Evolutionary conservation across 2,888 invertebrate genomes (phyloP), one percentile per base, ranked within the genome.

Genomic region (Nineta flava): DNA sequence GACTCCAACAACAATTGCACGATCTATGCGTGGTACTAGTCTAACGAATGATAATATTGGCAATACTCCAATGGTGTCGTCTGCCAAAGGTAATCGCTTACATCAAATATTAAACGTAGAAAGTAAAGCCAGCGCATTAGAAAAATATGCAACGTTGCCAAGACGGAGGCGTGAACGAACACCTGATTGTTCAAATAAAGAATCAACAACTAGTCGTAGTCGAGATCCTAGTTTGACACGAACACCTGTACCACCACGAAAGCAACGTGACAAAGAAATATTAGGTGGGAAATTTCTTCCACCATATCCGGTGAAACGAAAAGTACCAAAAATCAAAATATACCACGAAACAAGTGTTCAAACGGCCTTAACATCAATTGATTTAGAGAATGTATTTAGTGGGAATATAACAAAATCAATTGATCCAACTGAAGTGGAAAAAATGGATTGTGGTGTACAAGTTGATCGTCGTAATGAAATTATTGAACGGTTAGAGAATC

Each of bases 291-390:
- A 71, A 56, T 66, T 62, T 49, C 55, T 72, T 44, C 71, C 74
- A 3, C 71, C 73, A 1, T 72, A 70, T 55, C 66, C 72, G n/a
- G 66, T 68, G 43, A 65, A 65, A 51, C 66, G 66, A 55, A 61
- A 63, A 50, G 54, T 57, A 1, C 64, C 70, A 32, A 76, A 74
- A 61, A 80, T 83, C 1, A 74, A 79, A 59, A 88, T 90, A 55
- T 88, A 85, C 63, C 87, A 87, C 56, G 90, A 90, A 65, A 83
- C 76, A 34, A 73, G 77, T 46, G 75, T 78, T 12, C 90, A 90
- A 64, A 90, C 90, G 1, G 83, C 82, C 19, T 65, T 90, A 47
- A 76, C 83, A 1, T 77, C 80, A 49, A 65, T 68, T 2, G 88
- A 88, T 59, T 71, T 88, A 19, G 83, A 84, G 54, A 77, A 79